These are phyloP conservation scores for Semotilus atromaculatus DNA, from an alignment of 2,797 vertebrate genomes.

Conservation along the genomic window DNA sequence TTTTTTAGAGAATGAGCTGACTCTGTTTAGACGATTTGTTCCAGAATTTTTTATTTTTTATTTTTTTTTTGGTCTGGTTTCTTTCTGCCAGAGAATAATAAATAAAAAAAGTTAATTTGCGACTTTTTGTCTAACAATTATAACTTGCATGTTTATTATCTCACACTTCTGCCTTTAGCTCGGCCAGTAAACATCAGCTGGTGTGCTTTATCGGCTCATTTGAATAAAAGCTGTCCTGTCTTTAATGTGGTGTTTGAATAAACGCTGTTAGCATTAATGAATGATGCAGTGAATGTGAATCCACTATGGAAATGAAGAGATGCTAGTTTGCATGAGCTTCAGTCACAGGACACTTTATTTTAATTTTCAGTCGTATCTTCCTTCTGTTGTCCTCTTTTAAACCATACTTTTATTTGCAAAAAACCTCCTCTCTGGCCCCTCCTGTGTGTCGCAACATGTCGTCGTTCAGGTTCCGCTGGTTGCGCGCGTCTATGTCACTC, in stretches of 20 bases:
- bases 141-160: too few relatives aligned
- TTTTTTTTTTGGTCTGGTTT: too few relatives aligned
- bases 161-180: too few relatives aligned
- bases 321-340: conserved; percentile 24
- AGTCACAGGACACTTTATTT: background rate
- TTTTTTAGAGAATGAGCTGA: too few relatives aligned
- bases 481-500: background rate
- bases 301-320: conserved; percentile 37
- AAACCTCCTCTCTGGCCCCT: background rate
- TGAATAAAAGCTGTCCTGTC: conserved; percentile 5
- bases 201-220: background rate
- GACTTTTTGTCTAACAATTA: too few relatives aligned
- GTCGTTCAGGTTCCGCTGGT: conserved; percentile 41
- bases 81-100: too few relatives aligned
- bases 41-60: too few relatives aligned
- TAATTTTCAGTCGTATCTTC: background rate
- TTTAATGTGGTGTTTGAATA: conserved; percentile 5
- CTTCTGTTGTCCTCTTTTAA: background rate
- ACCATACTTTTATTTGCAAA: background rate
- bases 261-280: conserved; percentile 4
- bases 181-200: too few relatives aligned
- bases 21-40: too few relatives aligned
- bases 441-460: conserved; percentile 43
- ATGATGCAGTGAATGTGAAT: background rate
- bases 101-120: too few relatives aligned